Conservation (phyloP, 2,888 invertebrate genomes). For the Agrenia bidenticulata region DNA sequence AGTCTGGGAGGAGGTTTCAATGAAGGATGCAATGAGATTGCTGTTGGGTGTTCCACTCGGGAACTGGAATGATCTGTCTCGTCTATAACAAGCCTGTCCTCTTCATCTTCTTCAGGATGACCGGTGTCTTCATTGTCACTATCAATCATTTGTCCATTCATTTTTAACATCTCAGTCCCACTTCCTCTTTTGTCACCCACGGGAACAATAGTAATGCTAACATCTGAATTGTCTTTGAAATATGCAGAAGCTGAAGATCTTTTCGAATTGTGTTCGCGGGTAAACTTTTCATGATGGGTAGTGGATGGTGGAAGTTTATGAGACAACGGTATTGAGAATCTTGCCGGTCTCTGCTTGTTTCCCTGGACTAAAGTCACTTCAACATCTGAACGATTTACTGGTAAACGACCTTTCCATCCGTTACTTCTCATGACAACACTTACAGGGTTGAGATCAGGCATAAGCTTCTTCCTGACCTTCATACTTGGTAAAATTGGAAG, state of each 20-base stretch:
- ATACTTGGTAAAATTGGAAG: background rate
- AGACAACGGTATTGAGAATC: no score
- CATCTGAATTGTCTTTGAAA: no score
- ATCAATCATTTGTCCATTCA: background rate
- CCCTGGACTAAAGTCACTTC: background rate
- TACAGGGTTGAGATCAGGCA: conserved; percentile 25
- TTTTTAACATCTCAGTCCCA: no score
- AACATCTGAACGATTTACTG: background rate
- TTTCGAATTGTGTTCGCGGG: no score
- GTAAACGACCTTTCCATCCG: background rate
- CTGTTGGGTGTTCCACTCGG: background rate
- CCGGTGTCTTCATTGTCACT: background rate
- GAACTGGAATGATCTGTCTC: background rate
- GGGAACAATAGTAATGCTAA: no score
- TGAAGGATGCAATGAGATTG: background rate
- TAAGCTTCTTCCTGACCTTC: conserved; percentile 7
- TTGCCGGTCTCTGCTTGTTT: background rate
- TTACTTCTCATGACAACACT: background rate
- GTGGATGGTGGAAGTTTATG: no score
- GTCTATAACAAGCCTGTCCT: background rate
- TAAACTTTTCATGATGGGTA: no score
- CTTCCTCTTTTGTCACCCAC: no score
- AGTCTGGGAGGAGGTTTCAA: background rate
- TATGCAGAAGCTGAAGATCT: no score
- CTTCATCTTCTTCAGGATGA: background rate